Conservation (phyloP, 92 coral and sea anemone genomes). For the Epizoanthus rinbou region DNA sequence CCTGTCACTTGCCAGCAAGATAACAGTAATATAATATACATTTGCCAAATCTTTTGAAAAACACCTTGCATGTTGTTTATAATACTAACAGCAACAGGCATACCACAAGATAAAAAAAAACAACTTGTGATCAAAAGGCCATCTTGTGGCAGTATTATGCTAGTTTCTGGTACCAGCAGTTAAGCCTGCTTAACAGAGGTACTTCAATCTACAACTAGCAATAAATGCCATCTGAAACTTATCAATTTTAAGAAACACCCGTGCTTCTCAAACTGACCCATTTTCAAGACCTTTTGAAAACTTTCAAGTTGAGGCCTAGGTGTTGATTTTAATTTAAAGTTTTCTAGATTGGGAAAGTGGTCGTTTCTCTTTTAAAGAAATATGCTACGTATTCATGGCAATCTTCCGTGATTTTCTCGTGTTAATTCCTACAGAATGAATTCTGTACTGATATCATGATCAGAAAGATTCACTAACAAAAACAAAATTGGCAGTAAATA, state of each 20-base stretch:
- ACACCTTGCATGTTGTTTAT: neutral
- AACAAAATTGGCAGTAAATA: too few species aligned
- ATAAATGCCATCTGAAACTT: too few species aligned
- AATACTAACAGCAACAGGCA: neutral
- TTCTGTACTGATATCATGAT: too few species aligned
- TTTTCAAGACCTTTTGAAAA: neutral
- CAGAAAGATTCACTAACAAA: too few species aligned
- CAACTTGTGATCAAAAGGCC: neutral
- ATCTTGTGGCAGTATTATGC: neutral
- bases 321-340: neutral
- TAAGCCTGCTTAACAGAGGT: constrained; percentile 3
- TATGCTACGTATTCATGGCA: too few species aligned
- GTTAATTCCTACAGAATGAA: too few species aligned
- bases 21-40: constrained; percentile 10
- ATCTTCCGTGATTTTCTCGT: too few species aligned
- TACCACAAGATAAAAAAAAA: neutral
- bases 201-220: neutral
- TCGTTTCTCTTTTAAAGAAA: neutral
- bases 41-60: neutral
- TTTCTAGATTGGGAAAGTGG: neutral
- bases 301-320: neutral
- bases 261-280: neutral
- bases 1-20: constrained; percentile 38
- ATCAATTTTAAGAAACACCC: neutral
- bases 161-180: neutral